Base-by-base conservation (phyloP, 2,113 vertebrate species). In the Gymnogyps californianus region DNA sequence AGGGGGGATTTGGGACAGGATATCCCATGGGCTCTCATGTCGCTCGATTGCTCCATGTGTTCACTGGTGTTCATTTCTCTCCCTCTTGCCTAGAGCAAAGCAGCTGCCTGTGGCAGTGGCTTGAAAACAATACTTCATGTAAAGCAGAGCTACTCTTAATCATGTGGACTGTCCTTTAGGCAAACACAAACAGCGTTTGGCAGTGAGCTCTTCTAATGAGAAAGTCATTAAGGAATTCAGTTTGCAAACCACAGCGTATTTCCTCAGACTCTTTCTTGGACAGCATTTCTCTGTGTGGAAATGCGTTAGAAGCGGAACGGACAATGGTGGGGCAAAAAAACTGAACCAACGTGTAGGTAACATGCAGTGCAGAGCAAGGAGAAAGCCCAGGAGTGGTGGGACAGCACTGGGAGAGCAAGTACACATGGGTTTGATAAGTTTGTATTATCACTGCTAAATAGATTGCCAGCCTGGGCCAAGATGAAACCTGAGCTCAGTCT, bases 191-290 rank as follows among this genome's bases (percentile, higher is more conserved):
- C 47, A 89, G 25, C 76, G n/a, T 87, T 97, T 96, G 96, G 96
- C 95, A 96, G 83, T 70, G 80, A 92, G 76, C 26, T 89, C 67
- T 84, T 84, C 89, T 92, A 94, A 89, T 93, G 88, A 96, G 92
- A 83, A 95, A 93, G 90, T 92, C 80, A 82, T 97, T 95, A 96
- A 93, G 83, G 95, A 94, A 93, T 89, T 95, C 88, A 67, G 76
- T 61, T 84, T 93, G 90, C 90, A 94, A 93, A 92, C 76, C 94
- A 81, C 90, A 70, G 61, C 0, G 26, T 89, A 64, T 90, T 94
- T 95, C 86, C 80, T 97, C 92, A 93, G 92, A 81, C 55, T 55
- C 93, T 62, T 89, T 95, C 72, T 87, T 95, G 83, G 93, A 93
- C 65, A 52, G 61, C 2, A 1, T 92, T 89, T 46, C 86, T 79